Conservation (phyloP, 2,113 vertebrate species). For the Silurus glanis region DNA sequence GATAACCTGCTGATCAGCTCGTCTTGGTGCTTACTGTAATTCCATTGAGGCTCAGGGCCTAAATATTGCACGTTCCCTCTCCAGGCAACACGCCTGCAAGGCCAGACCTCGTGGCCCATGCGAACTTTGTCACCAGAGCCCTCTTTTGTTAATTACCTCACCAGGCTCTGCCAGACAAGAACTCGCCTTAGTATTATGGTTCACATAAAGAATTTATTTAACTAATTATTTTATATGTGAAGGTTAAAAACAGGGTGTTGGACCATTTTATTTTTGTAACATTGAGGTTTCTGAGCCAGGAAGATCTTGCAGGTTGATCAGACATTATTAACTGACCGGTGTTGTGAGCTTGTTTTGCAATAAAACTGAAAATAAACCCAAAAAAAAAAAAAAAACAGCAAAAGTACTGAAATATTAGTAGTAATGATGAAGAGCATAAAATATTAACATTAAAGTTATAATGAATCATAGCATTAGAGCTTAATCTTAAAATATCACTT, state of each 20-base stretch:
- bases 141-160: constrained; percentile 41
- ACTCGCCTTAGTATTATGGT: neutral
- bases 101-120: neutral
- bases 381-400: no score
- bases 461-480: no score
- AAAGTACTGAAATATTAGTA: no score
- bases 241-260: neutral
- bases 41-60: constrained; percentile 54
- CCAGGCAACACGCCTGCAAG: constrained; percentile 35
- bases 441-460: no score
- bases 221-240: neutral
- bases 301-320: no score
- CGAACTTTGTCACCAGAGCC: constrained; percentile 37
- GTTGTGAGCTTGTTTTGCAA: neutral
- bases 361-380: neutral
- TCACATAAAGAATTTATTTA: no score
- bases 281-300: neutral
- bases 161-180: neutral
- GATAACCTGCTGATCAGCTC: constrained; percentile 54
- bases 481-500: no score
- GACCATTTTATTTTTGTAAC: neutral
- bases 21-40: constrained; percentile 58
- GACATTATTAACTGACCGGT: no score
- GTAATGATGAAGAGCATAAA: no score
- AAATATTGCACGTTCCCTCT: constrained; percentile 34